Evolutionary conservation across 2,888 invertebrate genomes (phyloP), one percentile per base, ranked within the genome.

Genomic region (Lordiphosa fenestrarum): DNA sequence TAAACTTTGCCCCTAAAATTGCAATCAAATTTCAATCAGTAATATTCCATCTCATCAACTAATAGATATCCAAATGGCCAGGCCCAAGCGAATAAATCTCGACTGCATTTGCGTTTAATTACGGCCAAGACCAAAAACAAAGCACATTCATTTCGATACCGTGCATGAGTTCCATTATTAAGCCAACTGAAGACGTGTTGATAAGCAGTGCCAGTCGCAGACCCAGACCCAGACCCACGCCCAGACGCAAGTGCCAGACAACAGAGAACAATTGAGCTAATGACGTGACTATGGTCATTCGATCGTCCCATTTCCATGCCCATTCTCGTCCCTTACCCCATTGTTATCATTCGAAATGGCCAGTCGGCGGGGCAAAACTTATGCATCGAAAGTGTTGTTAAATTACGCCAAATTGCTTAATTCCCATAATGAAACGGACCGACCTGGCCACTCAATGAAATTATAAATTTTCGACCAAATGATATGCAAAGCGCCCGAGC

Each of bases 341-440:
- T 77, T 77, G 76, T 77, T 81, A 81, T 84, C 84, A 81, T 66
- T 69, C 71, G 71, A 70, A 72, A 77, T 76, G 76, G 73, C 56
- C 55, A 50, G 30, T 3, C 10, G 50, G 37, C 53, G 68, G 58
- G 57, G 53, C 62, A 56, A 80, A 86, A 88, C 88, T 87, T 88
- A 88, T 88, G 84, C 83, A 85, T 83, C 71, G 83, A 86, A 87
- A 86, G 87, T 88, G 88, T 87, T 86, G 87, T 86, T 87, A 87
- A 88, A 88, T 88, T 87, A 84, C 87, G 82, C 80, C 85, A 80
- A 88, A 88, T 87, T 87, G 87, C 88, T 88, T 88, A 88, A 88
- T 88, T 88, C 81, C 85, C 87, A 86, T 86, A 83, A 85, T 85
- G 83, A 85, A 84, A 75, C 77, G 66, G 48, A 56, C 69, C 82